Conservation (phyloP, 2,113 vertebrate species). For the Laticauda colubrina region DNA sequence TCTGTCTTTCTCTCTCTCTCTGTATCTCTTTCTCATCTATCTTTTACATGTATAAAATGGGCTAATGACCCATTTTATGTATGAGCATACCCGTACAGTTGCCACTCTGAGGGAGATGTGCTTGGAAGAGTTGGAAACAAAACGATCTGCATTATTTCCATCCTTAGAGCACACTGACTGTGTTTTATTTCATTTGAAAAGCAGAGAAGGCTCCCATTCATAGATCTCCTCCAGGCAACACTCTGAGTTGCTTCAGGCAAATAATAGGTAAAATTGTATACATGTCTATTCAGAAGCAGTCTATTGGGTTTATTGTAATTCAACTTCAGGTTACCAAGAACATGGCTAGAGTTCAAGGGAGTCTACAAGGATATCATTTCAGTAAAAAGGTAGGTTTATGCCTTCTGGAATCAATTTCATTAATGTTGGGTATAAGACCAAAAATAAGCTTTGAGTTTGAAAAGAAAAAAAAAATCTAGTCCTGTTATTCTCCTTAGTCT, state of each 20-base stretch:
- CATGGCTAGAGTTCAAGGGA: no score
- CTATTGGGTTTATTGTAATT: neutral
- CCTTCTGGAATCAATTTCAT: neutral
- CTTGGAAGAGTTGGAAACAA: neutral
- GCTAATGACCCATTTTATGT: neutral
- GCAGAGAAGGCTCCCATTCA: neutral
- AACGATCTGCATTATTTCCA: neutral
- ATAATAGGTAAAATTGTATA: neutral
- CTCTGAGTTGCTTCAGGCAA: neutral
- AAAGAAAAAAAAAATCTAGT: neutral
- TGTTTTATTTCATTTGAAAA: constrained; percentile 10
- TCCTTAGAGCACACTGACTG: neutral
- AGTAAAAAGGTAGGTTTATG: neutral
- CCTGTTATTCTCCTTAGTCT: neutral
- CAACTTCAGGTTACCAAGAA: neutral
- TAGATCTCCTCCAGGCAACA: neutral
- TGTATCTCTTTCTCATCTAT: neutral
- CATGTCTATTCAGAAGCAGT: neutral
- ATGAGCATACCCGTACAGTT: neutral
- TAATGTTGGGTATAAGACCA: neutral
- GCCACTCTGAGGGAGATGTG: neutral
- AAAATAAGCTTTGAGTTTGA: neutral
- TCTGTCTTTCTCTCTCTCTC: neutral
- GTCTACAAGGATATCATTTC: neutral
- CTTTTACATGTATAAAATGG: no score